Conservation (phyloP, 2,797 vertebrate genomes). For the Rallus crepitans region DNA sequence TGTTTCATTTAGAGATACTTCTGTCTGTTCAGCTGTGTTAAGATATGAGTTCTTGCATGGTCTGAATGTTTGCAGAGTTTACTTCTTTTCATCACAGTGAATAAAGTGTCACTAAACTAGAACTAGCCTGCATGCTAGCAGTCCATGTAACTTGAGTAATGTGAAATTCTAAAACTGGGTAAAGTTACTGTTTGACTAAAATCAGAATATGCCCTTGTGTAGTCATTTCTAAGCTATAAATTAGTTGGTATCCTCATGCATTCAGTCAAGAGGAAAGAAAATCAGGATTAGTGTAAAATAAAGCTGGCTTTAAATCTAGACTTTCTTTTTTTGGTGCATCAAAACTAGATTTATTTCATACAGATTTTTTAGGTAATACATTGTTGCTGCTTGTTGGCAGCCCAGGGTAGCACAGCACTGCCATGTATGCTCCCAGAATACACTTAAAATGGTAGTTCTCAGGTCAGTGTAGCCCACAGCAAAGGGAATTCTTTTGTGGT, state of each 20-base stretch:
- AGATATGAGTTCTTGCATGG: neutral
- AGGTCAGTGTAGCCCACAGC: neutral
- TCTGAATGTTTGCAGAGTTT: neutral
- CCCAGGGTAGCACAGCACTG: neutral
- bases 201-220: neutral
- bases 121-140: neutral
- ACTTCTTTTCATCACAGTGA: neutral
- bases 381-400: neutral
- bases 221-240: neutral
- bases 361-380: neutral
- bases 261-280: neutral
- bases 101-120: neutral
- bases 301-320: neutral
- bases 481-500: neutral
- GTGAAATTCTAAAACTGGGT: neutral
- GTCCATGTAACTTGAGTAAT: neutral
- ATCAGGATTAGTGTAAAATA: neutral
- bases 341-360: neutral
- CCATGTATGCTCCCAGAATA: neutral
- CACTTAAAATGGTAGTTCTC: neutral
- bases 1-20: neutral
- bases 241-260: neutral
- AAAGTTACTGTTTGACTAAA: slow-evolving; percentile 4
- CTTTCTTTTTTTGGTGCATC: neutral
- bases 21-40: neutral